These are phyloP conservation scores for Propsilocerus akamusi DNA, from an alignment of 1,140 invertebrate genomes.

Conservation along the genomic window DNA sequence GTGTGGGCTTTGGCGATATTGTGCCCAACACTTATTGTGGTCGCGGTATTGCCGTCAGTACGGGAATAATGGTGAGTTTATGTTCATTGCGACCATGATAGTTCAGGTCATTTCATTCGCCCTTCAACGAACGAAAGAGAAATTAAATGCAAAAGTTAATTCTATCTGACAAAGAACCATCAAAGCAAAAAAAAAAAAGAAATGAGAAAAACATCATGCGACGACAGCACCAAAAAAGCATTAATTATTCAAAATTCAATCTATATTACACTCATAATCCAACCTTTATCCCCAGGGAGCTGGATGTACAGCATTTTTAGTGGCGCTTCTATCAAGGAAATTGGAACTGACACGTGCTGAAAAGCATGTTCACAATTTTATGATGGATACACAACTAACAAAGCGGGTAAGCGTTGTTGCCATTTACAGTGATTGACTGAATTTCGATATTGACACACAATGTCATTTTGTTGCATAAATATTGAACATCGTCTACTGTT, in stretches of 20 bases:
- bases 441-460: slow-evolving; percentile 8
- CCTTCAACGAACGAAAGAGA: too few species aligned
- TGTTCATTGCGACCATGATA: too few species aligned
- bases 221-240: too few species aligned
- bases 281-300: slow-evolving; percentile 59
- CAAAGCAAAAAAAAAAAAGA: too few species aligned
- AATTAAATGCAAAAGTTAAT: too few species aligned
- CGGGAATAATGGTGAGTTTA: slow-evolving; percentile 92
- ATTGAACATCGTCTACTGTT: neutral
- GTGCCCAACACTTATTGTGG: slow-evolving; percentile 99
- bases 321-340: slow-evolving; percentile 97
- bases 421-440: neutral
- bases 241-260: too few species aligned
- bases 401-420: slow-evolving; percentile 69
- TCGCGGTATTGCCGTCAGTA: slow-evolving; percentile 91
- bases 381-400: slow-evolving; percentile 99
- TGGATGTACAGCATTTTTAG: slow-evolving; percentile 94
- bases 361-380: slow-evolving; percentile 99
- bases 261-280: neutral
- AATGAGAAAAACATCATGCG: too few species aligned
- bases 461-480: neutral
- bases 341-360: slow-evolving; percentile 97
- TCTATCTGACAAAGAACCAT: too few species aligned
- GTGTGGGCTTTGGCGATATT: slow-evolving; percentile 98
- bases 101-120: too few species aligned